Percentiles rank a stretch among this genome's conserved stretches.
These are phyloP conservation scores for Spea hammondii DNA, from an alignment of 2,797 vertebrate species.

Conservation along the genomic window DNA sequence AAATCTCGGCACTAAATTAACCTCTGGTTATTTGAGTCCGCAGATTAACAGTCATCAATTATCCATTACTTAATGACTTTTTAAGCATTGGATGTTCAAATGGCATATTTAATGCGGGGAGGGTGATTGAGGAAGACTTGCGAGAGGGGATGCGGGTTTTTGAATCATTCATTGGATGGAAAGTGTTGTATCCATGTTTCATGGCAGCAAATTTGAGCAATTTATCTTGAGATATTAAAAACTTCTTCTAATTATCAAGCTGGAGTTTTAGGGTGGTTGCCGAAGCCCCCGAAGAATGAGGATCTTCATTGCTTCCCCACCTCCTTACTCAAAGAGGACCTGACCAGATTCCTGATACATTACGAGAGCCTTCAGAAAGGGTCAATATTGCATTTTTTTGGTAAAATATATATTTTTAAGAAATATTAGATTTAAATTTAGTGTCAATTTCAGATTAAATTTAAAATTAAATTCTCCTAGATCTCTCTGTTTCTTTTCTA, in stretches of 20 bases:
- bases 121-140: conserved; percentile 38
- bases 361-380: too few relatives aligned
- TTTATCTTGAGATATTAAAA: conserved; percentile 24
- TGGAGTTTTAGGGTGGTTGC: background rate
- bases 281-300: too few relatives aligned
- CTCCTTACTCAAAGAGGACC: too few relatives aligned
- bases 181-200: conserved; percentile 46
- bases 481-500: too few relatives aligned
- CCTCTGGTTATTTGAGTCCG: conserved; percentile 41
- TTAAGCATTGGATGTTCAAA: conserved; percentile 46
- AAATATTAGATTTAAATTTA: too few relatives aligned
- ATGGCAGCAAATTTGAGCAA: too few relatives aligned
- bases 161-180: conserved; percentile 48
- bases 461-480: too few relatives aligned
- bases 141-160: conserved; percentile 16
- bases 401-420: too few relatives aligned
- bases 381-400: too few relatives aligned
- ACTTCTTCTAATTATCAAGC: background rate
- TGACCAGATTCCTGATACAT: too few relatives aligned
- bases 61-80: conserved; percentile 52
- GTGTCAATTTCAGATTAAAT: too few relatives aligned
- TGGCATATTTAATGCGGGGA: conserved; percentile 48
- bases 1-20: conserved; percentile 49
- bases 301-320: too few relatives aligned
- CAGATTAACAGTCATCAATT: conserved; percentile 50